Evolutionary conservation across 2,113 vertebrate species (phyloP).

Genomic region (Larimichthys crocea): DNA sequence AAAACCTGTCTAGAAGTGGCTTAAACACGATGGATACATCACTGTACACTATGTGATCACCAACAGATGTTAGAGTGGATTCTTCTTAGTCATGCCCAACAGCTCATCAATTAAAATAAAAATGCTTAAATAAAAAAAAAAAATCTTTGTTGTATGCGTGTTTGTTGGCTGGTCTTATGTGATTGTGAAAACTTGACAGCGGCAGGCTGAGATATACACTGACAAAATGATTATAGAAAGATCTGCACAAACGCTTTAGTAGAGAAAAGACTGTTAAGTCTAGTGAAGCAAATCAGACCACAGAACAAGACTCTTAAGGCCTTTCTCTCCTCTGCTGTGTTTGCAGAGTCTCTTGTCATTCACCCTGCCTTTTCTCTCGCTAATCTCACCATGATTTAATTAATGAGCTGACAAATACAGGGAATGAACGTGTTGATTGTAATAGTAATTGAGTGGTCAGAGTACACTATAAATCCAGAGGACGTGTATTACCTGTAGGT

Average conservation of each 20-base stretch:
- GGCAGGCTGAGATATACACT: not conserved
- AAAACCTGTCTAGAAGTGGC: not conserved
- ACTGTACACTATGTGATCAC: not conserved
- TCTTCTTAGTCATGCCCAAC: not conserved
- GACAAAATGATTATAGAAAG: conserved; percentile 16
- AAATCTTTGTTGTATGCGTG: not conserved
- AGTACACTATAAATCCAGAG: not conserved
- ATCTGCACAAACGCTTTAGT: conserved; percentile 1
- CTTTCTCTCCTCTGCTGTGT: conserved; percentile 34
- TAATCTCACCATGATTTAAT: conserved; percentile 13
- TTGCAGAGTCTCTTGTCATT: conserved; percentile 16
- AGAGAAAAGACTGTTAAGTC: conserved; percentile 29
- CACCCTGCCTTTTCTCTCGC: conserved; percentile 3
- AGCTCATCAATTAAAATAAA: not conserved
- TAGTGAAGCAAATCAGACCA: conserved; percentile 38
- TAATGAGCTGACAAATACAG: conserved; percentile 10
- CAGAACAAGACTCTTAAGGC: conserved; percentile 42
- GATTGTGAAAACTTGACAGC: not conserved
- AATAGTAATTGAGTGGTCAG: not conserved
- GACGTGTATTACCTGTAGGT: conserved; percentile 88
- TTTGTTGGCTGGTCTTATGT: not conserved
- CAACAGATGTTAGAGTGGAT: not conserved
- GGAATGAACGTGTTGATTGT: not conserved
- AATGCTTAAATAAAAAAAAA: not conserved
- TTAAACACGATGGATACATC: not conserved